Evolutionary conservation across 2,113 vertebrate species (phyloP), one percentile per base, ranked within the genome.

Genomic region (Psilopsiagon aymara): DNA sequence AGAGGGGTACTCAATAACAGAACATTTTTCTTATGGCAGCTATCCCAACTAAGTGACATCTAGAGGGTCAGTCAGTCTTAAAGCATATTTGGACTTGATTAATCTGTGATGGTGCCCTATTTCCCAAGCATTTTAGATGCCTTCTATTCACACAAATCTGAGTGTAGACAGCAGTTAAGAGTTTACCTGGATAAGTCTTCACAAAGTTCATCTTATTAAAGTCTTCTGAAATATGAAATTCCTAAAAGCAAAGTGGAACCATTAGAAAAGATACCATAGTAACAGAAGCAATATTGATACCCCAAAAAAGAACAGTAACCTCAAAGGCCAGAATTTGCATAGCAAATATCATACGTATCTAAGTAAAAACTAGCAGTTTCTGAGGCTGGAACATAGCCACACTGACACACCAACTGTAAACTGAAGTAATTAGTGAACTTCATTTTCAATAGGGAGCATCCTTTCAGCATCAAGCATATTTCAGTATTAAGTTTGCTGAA

Each of bases 201-300:
- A 99, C 98, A 71, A 99, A 99, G 97, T 98, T 99, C 99, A 99
- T 99, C 98, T 99, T 99, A 98, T 99, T 99, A 81, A 99, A 99
- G 97, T 99, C 99, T 97, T 99, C 99, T 88, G 99, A 99, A 95
- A 99, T 98, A 28, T 99, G 98, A 97, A 99, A 99, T 94, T 99
- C 99, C 99, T 99, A 93, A 49, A 95, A 95, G 35, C 60, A 96
- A 95, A 95, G 27, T 11, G 41, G 41, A 74, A 66, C 44, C 1
- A 1, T 96, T 25, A 94, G 74, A 88, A 90, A 67, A 28, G 25
- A 68, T 39, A 75, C 6, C 3, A 8, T 23, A 81, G 7, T 27
- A 27, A 60, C 43, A 74, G 10, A 77, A 74, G 29, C 46, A 94
- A 43, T 44, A 81, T 0, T 41, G 37, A 88, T 16, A 92, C 18